Base-by-base conservation (phyloP, 92 coral and sea anemone species). In the Plumapathes pennacea region DNA sequence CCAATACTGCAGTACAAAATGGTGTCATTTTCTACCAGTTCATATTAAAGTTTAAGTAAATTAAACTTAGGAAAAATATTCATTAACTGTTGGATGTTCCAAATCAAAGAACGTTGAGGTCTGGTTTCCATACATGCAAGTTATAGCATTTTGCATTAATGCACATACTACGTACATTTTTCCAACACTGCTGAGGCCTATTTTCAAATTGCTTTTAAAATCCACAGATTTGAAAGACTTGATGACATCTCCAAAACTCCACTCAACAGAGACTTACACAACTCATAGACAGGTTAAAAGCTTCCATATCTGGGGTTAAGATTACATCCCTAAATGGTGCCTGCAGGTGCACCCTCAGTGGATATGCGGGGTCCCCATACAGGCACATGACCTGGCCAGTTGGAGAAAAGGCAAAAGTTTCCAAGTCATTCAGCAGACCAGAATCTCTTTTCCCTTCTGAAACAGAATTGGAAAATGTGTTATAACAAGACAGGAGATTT, bases 361-460 rank as follows among this genome's bases (percentile, higher is more conserved):
- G 77, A 46, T 57, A 56, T 26, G 57, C 77, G 8, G 59, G 77
- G 37, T 57, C 77, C 50, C 77, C 77, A 46, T 69, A 69, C 19
- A 69, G 8, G 41, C 58, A 57, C 67, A 46, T 69, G 30, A 25
- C 54, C 32, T 30, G 48, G 30, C 66, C 76, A 47, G 41, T 38
- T 20, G 66, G 76, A 44, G 76, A 68, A 43, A 21, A 26, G 42
- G 66, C 76, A 25, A 29, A 32, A 21, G 29, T 40, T 19, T 45
- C 55, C 34, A 68, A 37, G 26, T 38, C 50, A 57, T 57, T 50
- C 64, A 57, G n/a, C n/a, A n/a, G n/a, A n/a, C n/a, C n/a, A n/a
- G n/a, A n/a, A n/a, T 57, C 64, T 57, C 64, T 21, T 56, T 56
- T 56, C n/a, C 63, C 63, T 18, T 1, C 52, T 46, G 52, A 46